Evolutionary conservation across 2,113 vertebrate species (phyloP).

Genomic region (Variabilichromis moorii): DNA sequence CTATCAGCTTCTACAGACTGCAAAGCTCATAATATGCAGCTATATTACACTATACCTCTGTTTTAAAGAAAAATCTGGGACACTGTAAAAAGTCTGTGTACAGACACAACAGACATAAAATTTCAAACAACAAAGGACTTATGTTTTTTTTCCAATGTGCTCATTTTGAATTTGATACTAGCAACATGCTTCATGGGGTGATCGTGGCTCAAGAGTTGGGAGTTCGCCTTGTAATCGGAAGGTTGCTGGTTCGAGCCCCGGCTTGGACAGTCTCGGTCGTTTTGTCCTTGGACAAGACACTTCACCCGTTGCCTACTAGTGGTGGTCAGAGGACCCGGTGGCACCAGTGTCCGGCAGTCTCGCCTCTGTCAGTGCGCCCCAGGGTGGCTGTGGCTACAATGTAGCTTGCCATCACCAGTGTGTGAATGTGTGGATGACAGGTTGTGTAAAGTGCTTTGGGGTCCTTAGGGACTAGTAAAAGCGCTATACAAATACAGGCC

Average conservation of each 20-base stretch:
- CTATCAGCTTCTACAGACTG: not conserved
- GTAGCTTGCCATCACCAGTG: not conserved
- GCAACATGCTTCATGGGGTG: not conserved
- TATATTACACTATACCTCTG: not conserved
- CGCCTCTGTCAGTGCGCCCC: not conserved
- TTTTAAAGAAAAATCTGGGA: not conserved
- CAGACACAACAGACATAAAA: not conserved
- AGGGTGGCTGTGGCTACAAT: not conserved
- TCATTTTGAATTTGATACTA: not conserved
- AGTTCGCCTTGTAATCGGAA: not conserved
- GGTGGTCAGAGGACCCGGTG: not conserved
- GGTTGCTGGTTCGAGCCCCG: not conserved
- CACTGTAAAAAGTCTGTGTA: not conserved
- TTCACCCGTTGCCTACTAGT: not conserved
- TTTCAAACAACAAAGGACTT: not conserved
- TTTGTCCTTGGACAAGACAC: not conserved
- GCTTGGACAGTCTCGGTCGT: not conserved
- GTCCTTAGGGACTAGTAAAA: not conserved
- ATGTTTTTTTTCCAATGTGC: not conserved
- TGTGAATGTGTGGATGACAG: not conserved
- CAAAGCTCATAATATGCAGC: not conserved
- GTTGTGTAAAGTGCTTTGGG: not conserved
- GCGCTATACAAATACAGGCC: not conserved
- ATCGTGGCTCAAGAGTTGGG: not conserved
- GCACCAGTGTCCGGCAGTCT: not conserved